Conservation (phyloP, 2,113 vertebrate genomes). For the Dasyprocta punctata region DNA sequence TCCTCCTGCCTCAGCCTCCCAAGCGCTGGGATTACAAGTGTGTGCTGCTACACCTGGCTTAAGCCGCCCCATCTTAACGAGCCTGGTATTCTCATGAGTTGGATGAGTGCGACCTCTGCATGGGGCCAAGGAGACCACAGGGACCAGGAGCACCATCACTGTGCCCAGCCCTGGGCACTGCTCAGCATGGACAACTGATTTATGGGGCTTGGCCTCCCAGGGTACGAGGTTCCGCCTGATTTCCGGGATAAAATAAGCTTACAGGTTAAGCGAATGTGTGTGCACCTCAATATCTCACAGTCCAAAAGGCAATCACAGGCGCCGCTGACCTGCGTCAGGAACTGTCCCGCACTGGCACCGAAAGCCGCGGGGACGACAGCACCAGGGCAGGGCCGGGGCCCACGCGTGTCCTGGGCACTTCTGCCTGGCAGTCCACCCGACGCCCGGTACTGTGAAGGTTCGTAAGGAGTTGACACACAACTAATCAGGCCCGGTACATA, state of each 20-base stretch:
- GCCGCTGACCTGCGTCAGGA: rapidly evolving
- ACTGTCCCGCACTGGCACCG: rapidly evolving
- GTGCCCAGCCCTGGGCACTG: rapidly evolving
- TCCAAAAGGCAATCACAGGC: neutral
- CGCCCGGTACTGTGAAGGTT: too few species aligned
- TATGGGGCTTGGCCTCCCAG: neutral
- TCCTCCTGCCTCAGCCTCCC: too few species aligned
- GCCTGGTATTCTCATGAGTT: rapidly evolving
- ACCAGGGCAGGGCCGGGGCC: neutral
- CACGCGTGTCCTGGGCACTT: neutral
- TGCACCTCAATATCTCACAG: neutral
- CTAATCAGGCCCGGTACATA: rapidly evolving
- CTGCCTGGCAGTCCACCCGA: rapidly evolving
- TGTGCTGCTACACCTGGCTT: too few species aligned
- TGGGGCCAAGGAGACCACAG: rapidly evolving
- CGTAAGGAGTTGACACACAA: rapidly evolving
- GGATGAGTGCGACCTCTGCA: rapidly evolving
- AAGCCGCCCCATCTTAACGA: rapidly evolving
- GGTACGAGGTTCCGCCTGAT: neutral
- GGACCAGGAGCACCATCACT: rapidly evolving
- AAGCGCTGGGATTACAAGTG: too few species aligned
- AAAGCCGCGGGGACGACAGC: neutral
- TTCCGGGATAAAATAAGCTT: neutral
- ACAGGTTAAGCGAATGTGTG: neutral
- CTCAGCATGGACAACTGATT: neutral